phyloP scores from a whole-genome alignment of 2,888 invertebrate species.

The Holacanthella duospinosa region DNA sequence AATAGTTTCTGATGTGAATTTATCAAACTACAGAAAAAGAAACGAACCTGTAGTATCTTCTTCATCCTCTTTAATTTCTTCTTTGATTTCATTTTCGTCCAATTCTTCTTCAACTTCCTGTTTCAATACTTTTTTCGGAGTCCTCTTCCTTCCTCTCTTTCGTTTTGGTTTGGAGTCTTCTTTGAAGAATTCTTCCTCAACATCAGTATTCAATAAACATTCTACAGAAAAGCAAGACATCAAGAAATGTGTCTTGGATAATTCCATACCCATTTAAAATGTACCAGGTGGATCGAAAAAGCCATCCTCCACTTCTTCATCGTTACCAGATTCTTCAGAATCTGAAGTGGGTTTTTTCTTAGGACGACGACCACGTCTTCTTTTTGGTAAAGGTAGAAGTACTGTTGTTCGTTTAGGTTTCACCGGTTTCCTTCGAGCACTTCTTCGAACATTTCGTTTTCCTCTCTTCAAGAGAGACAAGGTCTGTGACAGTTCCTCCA shows the following conservation, averaged over 20 bases:
- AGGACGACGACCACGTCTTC: neutral
- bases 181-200: neutral
- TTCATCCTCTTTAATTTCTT: neutral
- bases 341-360: neutral
- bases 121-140: neutral
- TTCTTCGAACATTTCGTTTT: neutral
- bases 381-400: neutral
- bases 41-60: too few species aligned
- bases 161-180: neutral
- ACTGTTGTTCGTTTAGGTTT: neutral
- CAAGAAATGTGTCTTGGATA: neutral
- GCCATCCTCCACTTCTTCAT: neutral
- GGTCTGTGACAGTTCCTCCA: neutral
- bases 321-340: neutral
- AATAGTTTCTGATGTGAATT: too few species aligned
- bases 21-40: too few species aligned
- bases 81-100: neutral
- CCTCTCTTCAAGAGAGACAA: neutral
- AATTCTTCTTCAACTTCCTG: neutral
- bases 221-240: neutral
- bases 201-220: neutral
- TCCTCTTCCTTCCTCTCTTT: neutral
- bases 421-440: neutral
- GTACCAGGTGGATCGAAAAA: slow-evolving; percentile 2
- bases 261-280: neutral